These are phyloP conservation scores for Aptenodytes patagonicus DNA, from an alignment of 2,113 vertebrate species.

Conservation along the genomic window DNA sequence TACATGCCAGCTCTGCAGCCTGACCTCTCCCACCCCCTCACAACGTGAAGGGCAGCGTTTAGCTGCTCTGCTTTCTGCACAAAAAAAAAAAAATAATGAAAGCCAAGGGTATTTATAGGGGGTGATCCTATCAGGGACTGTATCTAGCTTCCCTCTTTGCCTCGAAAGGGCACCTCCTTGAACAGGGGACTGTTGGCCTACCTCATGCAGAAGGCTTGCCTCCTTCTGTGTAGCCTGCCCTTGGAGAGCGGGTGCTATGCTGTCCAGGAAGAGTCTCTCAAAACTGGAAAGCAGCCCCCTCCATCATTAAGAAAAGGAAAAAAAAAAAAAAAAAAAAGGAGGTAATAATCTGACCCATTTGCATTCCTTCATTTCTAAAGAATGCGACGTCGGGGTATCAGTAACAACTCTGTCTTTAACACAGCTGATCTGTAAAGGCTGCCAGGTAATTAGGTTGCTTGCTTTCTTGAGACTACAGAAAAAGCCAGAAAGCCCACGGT, in stretches of 20 bases:
- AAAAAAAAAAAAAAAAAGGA: too few species aligned
- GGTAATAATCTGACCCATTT: neutral
- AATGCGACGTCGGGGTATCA: too few species aligned
- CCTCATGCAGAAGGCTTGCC: neutral
- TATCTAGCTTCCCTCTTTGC: neutral
- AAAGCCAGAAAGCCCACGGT: neutral
- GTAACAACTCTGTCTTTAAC: neutral
- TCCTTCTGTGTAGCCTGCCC: neutral
- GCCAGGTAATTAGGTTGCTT: neutral
- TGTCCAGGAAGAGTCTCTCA: neutral
- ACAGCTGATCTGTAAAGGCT: neutral
- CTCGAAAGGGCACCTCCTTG: neutral
- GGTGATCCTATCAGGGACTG: neutral
- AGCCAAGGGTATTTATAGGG: neutral
- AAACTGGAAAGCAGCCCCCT: neutral
- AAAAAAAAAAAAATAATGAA: neutral
- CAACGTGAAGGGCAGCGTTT: accelerated
- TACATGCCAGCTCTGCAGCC: neutral
- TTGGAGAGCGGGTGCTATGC: neutral
- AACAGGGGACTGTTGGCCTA: neutral
- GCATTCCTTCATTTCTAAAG: neutral
- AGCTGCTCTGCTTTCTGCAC: neutral
- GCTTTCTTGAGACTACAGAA: neutral
- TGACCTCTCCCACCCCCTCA: neutral
- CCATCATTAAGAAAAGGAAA: neutral